Percentiles rank a stretch among this genome's conserved stretches.
Conservation (phyloP, 2,113 vertebrate species). For the Thunnus maccoyii region DNA sequence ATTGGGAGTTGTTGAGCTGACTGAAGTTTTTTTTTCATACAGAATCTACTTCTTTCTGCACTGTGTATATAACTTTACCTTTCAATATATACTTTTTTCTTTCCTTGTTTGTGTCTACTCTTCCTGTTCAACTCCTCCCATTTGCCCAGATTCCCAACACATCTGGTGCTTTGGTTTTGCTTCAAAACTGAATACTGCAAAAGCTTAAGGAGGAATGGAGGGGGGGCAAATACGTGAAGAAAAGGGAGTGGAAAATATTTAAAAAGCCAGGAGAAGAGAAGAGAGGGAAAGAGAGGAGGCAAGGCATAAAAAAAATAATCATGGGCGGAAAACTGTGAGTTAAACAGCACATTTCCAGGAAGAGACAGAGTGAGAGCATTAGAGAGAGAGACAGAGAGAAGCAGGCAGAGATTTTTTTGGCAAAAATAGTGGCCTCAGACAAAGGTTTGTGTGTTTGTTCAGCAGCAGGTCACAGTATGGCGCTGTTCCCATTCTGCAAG, state of each 20-base stretch:
- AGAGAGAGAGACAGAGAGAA: not conserved
- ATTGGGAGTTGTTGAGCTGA: not conserved
- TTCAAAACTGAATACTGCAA: slow-evolving; percentile 69
- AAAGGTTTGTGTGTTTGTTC: slow-evolving; percentile 55
- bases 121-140: slow-evolving; percentile 55
- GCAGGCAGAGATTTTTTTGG: not conserved
- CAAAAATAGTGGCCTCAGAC: slow-evolving; percentile 22
- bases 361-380: slow-evolving; percentile 33
- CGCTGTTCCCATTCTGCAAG: slow-evolving; percentile 74
- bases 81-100: not conserved
- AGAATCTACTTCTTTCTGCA: not conserved
- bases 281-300: slow-evolving; percentile 8
- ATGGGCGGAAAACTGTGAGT: slow-evolving; percentile 36
- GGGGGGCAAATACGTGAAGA: slow-evolving; percentile 23
- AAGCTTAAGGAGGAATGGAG: slow-evolving; percentile 37
- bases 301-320: slow-evolving; percentile 29
- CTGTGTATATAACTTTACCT: not conserved
- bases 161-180: slow-evolving; percentile 78
- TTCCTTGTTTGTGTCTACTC: slow-evolving; percentile 14
- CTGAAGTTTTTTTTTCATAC: not conserved
- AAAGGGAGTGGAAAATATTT: slow-evolving; percentile 52
- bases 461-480: slow-evolving; percentile 71
- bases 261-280: slow-evolving; percentile 11
- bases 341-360: slow-evolving; percentile 33
- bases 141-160: slow-evolving; percentile 62